These are phyloP conservation scores for Fregata magnificens DNA, from an alignment of 2,113 vertebrate genomes.

Conservation along the genomic window DNA sequence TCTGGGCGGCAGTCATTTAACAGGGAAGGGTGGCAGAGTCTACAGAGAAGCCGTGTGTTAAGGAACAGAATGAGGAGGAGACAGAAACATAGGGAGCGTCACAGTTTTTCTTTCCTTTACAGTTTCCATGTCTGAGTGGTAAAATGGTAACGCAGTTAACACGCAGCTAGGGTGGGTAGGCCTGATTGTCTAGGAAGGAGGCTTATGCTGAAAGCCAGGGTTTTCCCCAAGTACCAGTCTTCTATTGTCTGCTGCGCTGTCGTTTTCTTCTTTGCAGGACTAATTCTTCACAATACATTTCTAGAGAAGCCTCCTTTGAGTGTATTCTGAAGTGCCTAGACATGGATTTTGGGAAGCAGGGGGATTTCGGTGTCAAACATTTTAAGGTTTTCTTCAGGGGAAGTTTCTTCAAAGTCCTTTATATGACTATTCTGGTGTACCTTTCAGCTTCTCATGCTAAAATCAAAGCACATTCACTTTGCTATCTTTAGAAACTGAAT, in stretches of 20 bases:
- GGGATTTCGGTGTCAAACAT: conserved; percentile 30
- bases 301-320: background rate
- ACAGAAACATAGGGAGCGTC: background rate
- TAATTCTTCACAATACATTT: background rate
- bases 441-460: conserved; percentile 29
- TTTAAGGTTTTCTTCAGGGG: conserved; percentile 15
- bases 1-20: background rate
- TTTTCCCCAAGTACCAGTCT: background rate
- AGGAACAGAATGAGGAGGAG: background rate
- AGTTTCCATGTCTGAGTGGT: background rate
- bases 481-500: conserved; percentile 11
- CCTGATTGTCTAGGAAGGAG: background rate
- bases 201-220: background rate
- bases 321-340: background rate
- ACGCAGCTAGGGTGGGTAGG: background rate
- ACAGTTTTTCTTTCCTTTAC: background rate
- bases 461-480: conserved; percentile 34
- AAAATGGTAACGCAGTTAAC: background rate
- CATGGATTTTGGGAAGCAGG: conserved; percentile 4
- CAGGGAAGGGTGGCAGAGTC: background rate
- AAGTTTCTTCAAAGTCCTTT: conserved; percentile 26
- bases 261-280: background rate
- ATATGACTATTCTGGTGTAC: background rate
- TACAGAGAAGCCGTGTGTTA: background rate
- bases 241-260: background rate